phyloP scores from a whole-genome alignment of 2,888 invertebrate genomes.

The Hyalella azteca region DNA sequence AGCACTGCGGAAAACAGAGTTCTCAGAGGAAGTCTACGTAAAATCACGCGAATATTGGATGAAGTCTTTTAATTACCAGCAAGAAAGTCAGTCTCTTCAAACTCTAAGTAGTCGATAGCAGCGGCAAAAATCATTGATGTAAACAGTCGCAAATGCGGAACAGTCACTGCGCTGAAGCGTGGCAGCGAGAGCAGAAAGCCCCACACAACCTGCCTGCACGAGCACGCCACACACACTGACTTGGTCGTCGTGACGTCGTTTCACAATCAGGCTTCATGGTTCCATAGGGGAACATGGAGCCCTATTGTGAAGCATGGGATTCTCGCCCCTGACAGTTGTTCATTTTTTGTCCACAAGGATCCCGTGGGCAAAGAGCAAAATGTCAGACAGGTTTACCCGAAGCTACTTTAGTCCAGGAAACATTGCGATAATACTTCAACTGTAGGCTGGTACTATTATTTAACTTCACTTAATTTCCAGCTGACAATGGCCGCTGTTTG shows the following conservation, averaged over 20 bases:
- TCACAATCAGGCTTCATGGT: neutral
- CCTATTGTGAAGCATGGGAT: too few species aligned
- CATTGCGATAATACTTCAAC: too few species aligned
- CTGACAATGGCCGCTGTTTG: too few species aligned
- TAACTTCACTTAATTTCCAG: too few species aligned
- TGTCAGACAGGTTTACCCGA: too few species aligned
- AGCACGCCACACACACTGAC: neutral
- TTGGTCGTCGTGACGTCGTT: neutral
- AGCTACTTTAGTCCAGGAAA: too few species aligned
- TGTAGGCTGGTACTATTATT: too few species aligned
- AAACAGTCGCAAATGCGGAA: neutral
- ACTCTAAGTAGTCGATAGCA: neutral
- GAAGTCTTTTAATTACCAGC: slow-evolving; percentile 18
- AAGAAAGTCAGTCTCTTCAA: neutral
- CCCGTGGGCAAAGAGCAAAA: too few species aligned
- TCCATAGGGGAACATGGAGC: neutral
- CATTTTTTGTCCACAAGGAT: too few species aligned
- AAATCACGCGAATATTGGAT: slow-evolving; percentile 4
- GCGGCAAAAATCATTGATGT: slow-evolving; percentile 7
- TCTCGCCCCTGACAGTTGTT: too few species aligned
- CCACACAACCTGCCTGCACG: slow-evolving; percentile 1
- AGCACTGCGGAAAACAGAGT: neutral
- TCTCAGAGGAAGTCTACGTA: neutral
- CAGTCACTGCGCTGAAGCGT: neutral
- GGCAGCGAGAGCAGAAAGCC: neutral